Percentiles rank a stretch among this genome's conserved stretches.
phyloP scores from a whole-genome alignment of 2,113 vertebrate genomes.

The Takifugu bimaculatus region DNA sequence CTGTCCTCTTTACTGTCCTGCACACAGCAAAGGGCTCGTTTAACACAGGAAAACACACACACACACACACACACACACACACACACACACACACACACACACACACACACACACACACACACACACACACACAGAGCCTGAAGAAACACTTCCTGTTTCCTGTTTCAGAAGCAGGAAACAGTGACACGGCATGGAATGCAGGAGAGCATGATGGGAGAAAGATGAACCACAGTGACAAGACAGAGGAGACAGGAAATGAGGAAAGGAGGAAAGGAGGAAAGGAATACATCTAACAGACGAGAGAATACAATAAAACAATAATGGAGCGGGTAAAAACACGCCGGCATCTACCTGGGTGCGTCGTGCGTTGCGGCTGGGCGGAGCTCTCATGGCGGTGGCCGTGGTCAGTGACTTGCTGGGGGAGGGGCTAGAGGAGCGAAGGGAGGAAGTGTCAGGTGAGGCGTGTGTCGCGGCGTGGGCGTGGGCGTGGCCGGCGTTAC shows the following conservation, averaged over 20 bases:
- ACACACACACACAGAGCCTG: not conserved
- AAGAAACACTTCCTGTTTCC: constrained; percentile 51
- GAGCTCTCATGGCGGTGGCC: constrained; percentile 77
- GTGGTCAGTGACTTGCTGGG: constrained; percentile 51
- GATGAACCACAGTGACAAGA: not conserved
- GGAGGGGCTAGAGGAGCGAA: constrained; percentile 50
- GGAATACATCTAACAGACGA: not conserved
- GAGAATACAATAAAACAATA: not conserved
- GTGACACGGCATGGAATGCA: constrained; percentile 44
- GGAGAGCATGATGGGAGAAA: constrained; percentile 36
- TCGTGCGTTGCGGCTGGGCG: constrained; percentile 82
- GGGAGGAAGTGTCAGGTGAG: not conserved
- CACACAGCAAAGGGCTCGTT: not conserved
- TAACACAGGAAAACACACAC: constrained; percentile 7
- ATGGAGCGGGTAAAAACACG: not conserved
- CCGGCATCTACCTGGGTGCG: constrained; percentile 81
- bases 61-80: not conserved
- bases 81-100: constrained; percentile 11
- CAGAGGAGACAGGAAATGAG: not conserved
- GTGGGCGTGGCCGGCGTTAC: constrained; percentile 22
- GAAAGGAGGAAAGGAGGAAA: not conserved
- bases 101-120: constrained; percentile 4
- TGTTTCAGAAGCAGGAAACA: constrained; percentile 45
- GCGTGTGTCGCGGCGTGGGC: not conserved
- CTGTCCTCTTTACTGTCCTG: constrained; percentile 93